Percentiles rank a stretch among this genome's conserved stretches.
Conservation (phyloP, 2,113 vertebrate genomes). For the Oreochromis spilurus region DNA sequence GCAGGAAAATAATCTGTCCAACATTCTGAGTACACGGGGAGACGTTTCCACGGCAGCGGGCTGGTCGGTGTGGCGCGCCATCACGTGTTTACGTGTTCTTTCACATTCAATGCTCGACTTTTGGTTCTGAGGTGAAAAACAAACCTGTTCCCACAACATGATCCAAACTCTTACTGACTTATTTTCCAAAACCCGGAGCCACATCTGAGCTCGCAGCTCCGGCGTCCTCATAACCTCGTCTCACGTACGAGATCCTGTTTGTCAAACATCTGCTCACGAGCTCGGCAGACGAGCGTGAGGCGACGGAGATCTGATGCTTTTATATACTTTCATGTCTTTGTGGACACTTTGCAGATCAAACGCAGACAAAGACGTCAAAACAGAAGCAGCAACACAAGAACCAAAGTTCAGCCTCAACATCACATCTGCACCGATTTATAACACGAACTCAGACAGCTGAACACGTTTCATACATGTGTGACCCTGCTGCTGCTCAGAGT, state of each 20-base stretch:
- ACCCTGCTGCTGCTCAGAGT: neutral
- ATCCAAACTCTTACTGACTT: neutral
- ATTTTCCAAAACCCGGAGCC: neutral
- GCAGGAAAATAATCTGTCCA: neutral
- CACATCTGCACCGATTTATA: neutral
- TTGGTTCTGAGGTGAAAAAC: neutral
- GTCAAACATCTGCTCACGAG: neutral
- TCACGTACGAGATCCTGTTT: neutral
- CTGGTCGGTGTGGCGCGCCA: accelerated
- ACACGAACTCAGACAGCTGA: neutral
- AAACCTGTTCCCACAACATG: neutral
- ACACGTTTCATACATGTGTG: neutral
- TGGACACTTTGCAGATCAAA: neutral
- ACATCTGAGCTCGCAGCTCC: neutral
- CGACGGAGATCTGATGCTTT: neutral
- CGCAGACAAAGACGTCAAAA: neutral
- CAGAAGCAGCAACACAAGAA: neutral
- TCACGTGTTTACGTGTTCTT: neutral
- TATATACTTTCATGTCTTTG: neutral
- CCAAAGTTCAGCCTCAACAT: neutral
- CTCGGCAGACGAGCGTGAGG: neutral
- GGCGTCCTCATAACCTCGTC: neutral
- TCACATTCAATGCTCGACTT: neutral
- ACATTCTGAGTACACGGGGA: neutral
- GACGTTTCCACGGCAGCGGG: accelerated